Evolutionary conservation across 2,113 vertebrate genomes (phyloP), one percentile per base, ranked within the genome.

Genomic region (Thunnus thynnus): DNA sequence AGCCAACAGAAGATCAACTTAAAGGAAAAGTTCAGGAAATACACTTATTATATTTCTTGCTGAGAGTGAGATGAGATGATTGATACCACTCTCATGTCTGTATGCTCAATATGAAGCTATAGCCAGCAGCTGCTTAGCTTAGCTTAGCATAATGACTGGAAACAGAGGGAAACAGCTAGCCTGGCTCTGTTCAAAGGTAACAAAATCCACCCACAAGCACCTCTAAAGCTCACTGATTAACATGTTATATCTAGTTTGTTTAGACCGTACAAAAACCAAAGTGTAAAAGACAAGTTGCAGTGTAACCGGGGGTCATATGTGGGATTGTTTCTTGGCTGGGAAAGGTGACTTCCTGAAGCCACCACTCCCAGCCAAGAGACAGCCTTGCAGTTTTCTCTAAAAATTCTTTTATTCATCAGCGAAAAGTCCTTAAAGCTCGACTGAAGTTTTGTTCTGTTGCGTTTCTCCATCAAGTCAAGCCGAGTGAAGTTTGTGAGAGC

Each of bases 401-500:
- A 30, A 30, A 30, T 22, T 22, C 22, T 22, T 36, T 36, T 36
- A 36, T 36, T 36, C 32, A 36, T 36, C 32, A 36, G 32, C 32
- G 7, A 41, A 41, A 41, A 41, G 36, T 41, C 36, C 36, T 41
- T 41, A 1, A 41, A 41, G 36, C 7, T 36, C 5, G 32, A 36
- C 32, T 36, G 32, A 36, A 36, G 36, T 41, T 41, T 8, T 36
- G 32, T 5, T 36, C 8, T 36, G 32, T 36, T 36, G 32, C 32
- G 7, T 32, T 32, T 32, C 5, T 22, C 22, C 22, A 22, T 41
- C 36, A 41, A 41, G 36, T 41, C 36, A 9, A 41, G 36, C 36
- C 1, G 47, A 58, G 30, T 52, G 16, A 36, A 64, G 56, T 73
- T 61, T 48, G 60, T 64, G 14, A 32, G 72, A 81, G 70, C 22